Conservation (phyloP, 2,797 vertebrate species). For the Carduelis carduelis region DNA sequence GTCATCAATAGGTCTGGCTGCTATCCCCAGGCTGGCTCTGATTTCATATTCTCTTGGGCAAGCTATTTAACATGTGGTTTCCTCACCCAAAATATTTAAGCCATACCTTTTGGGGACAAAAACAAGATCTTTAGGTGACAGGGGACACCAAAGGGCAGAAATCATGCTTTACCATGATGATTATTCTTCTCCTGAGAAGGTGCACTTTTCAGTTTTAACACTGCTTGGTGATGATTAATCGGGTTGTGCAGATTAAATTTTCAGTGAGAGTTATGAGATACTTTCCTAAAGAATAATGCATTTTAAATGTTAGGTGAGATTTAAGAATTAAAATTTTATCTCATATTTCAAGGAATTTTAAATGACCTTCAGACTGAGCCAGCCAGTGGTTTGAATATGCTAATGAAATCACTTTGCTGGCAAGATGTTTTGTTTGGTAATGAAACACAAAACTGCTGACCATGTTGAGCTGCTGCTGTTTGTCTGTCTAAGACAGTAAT, state of each 20-base stretch:
- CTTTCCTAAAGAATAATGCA: slow-evolving; percentile 14
- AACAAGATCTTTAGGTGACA: neutral
- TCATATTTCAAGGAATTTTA: slow-evolving; percentile 57
- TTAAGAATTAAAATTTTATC: slow-evolving; percentile 43
- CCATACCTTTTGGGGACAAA: neutral
- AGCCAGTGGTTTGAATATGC: slow-evolving; percentile 73
- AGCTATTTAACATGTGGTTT: neutral
- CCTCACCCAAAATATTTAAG: neutral
- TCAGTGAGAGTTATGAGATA: neutral
- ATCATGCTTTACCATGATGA: neutral
- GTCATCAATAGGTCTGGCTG: neutral
- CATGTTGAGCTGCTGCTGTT: slow-evolving; percentile 78
- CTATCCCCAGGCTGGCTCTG: neutral
- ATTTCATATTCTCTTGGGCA: neutral
- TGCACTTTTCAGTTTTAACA: neutral
- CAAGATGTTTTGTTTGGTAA: slow-evolving; percentile 72
- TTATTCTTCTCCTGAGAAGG: neutral
- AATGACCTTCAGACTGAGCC: slow-evolving; percentile 72
- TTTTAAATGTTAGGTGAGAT: slow-evolving; percentile 32
- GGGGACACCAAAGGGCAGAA: neutral
- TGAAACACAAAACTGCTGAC: slow-evolving; percentile 78
- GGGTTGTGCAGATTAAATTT: neutral
- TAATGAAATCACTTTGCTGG: slow-evolving; percentile 81
- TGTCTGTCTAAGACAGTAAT: slow-evolving; percentile 65
- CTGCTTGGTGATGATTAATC: neutral